Conservation (phyloP, 2,888 invertebrate genomes). For the Dichetophora obliterata region DNA sequence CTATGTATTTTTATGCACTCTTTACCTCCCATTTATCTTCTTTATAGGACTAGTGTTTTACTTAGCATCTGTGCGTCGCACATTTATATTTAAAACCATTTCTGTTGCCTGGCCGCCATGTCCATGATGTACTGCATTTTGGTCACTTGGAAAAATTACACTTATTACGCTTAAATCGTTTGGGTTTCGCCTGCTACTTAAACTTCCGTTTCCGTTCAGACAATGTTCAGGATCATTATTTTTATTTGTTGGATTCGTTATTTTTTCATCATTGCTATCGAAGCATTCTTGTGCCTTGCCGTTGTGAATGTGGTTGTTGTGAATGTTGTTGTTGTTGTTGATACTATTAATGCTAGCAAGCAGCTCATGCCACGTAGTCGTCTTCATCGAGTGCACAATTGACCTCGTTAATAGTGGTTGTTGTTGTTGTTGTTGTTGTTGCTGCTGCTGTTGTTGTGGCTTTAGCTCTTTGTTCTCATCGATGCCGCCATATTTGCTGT, state of each 20-base stretch:
- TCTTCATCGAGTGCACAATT: conserved; percentile 56
- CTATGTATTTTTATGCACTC: background rate
- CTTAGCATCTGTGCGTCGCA: conserved; percentile 39
- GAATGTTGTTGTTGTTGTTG: conserved; percentile 4
- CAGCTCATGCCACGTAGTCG: conserved; percentile 48
- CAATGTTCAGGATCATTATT: conserved; percentile 22
- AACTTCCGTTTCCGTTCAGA: conserved; percentile 48
- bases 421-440: conserved; percentile 42
- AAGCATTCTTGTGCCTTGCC: conserved; percentile 11
- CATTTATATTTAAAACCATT: conserved; percentile 51
- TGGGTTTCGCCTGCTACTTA: conserved; percentile 43
- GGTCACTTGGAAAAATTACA: conserved; percentile 2
- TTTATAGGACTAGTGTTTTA: conserved; percentile 10
- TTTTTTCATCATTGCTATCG: background rate
- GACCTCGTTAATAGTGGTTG: conserved; percentile 55
- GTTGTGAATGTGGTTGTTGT: conserved; percentile 21
- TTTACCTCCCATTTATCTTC: background rate
- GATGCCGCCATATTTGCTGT: conserved; percentile 28
- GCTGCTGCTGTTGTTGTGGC: conserved; percentile 32
- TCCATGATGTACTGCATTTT: conserved; percentile 3
- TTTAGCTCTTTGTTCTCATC: conserved; percentile 2
- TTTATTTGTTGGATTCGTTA: background rate
- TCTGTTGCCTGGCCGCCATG: conserved; percentile 44
- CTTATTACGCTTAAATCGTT: background rate
- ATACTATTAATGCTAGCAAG: conserved; percentile 16